Percentiles rank a stretch among this genome's conserved stretches.
These are phyloP conservation scores for Eupeodes latifasciatus DNA, from an alignment of 2,888 invertebrate species.

Conservation along the genomic window DNA sequence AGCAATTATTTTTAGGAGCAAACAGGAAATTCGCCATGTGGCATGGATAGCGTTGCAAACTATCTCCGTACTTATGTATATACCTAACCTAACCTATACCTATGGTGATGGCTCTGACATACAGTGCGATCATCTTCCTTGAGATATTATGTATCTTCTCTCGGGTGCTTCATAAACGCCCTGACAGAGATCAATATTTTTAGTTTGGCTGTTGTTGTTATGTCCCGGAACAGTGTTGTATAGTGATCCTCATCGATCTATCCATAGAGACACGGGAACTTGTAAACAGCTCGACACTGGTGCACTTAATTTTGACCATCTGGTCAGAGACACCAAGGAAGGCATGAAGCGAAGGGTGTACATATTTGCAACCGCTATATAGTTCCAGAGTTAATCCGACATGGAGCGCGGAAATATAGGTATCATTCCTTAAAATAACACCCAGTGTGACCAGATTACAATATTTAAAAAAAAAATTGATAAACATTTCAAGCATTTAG, in stretches of 20 bases:
- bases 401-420: conserved; percentile 67
- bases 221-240: conserved; percentile 30
- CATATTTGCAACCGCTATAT: conserved; percentile 22
- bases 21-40: conserved; percentile 77
- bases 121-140: conserved; percentile 37
- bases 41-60: conserved; percentile 51
- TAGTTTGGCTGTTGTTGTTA: background rate
- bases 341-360: background rate
- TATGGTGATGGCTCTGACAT: too few species aligned
- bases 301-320: conserved; percentile 73
- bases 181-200: conserved; percentile 72
- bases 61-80: too few species aligned
- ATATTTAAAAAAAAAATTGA: background rate
- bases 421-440: conserved; percentile 56
- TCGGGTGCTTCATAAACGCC: conserved; percentile 59
- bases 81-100: too few species aligned
- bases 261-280: conserved; percentile 48
- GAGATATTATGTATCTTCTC: conserved; percentile 34
- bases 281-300: conserved; percentile 52
- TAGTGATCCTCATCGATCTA: conserved; percentile 71
- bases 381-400: conserved; percentile 62
- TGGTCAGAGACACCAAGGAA: conserved; percentile 34
- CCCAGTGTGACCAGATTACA: conserved; percentile 8
- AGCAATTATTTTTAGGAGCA: conserved; percentile 76
- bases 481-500: too few species aligned